Conservation (phyloP, 2,113 vertebrate genomes). For the Aegypius monachus region DNA sequence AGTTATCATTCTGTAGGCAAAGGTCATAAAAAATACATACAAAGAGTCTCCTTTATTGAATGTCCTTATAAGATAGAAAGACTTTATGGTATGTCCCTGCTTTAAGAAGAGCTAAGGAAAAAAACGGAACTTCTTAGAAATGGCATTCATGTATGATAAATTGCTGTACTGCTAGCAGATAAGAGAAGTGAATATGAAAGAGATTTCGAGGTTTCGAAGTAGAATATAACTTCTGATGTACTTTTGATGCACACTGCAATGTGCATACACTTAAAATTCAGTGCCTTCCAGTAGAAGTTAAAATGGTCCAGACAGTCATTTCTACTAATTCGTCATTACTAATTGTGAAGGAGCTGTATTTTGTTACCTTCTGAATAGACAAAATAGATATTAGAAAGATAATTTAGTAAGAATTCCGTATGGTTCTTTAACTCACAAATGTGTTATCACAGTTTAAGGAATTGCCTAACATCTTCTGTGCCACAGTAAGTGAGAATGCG, state of each 20-base stretch:
- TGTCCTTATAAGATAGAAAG: background rate
- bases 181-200: background rate
- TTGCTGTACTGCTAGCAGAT: background rate
- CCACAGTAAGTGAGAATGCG: accelerated
- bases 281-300: background rate
- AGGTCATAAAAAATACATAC: background rate
- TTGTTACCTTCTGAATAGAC: background rate
- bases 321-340: background rate
- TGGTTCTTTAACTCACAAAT: background rate
- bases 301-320: background rate
- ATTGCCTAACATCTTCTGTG: background rate
- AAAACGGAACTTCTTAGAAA: background rate
- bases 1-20: background rate
- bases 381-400: background rate
- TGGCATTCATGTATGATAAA: background rate
- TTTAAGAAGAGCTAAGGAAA: background rate
- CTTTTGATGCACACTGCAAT: background rate
- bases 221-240: background rate
- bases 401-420: background rate
- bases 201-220: background rate
- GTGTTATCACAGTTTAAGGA: background rate
- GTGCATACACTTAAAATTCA: background rate
- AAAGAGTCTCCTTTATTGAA: background rate
- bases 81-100: background rate
- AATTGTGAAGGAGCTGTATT: background rate